Conservation (phyloP, 2,888 invertebrate species). For the Frankliniella intonsa region DNA sequence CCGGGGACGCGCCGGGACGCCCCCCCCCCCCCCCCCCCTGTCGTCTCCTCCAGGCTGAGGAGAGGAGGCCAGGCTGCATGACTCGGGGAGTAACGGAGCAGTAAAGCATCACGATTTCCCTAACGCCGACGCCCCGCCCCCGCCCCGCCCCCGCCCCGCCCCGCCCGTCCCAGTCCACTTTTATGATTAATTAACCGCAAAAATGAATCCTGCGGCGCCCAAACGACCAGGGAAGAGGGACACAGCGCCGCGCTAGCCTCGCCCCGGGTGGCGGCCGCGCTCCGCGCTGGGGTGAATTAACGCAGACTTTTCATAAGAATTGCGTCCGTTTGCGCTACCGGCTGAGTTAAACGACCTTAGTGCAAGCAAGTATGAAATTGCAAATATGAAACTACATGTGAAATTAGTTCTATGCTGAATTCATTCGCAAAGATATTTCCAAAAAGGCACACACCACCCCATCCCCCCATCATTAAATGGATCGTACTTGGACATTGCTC, state of each 20-base stretch:
- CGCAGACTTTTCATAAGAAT: no score
- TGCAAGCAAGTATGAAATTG: no score
- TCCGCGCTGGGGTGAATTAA: no score
- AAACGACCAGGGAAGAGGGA: background rate
- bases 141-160: no score
- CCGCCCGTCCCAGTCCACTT: background rate
- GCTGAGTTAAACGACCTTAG: no score
- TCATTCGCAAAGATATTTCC: no score
- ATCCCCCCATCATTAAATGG: no score
- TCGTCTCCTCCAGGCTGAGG: background rate
- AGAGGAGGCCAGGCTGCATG: background rate
- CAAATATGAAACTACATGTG: no score
- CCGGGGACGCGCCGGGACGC: background rate
- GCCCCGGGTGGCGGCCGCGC: background rate
- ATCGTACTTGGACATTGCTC: no score
- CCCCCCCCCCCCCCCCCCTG: background rate
- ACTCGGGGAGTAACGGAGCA: conserved; percentile 1
- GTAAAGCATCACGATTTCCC: conserved; percentile 5
- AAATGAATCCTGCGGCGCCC: background rate
- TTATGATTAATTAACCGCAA: conserved; percentile 4
- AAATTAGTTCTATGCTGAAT: no score
- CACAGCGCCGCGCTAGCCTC: background rate
- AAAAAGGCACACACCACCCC: no score
- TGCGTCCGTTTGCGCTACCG: no score
- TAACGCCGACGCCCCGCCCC: background rate